Percentiles rank a stretch among this genome's conserved stretches.
Conservation (phyloP, 1,140 invertebrate species). For the Coenobita brevimanus region DNA sequence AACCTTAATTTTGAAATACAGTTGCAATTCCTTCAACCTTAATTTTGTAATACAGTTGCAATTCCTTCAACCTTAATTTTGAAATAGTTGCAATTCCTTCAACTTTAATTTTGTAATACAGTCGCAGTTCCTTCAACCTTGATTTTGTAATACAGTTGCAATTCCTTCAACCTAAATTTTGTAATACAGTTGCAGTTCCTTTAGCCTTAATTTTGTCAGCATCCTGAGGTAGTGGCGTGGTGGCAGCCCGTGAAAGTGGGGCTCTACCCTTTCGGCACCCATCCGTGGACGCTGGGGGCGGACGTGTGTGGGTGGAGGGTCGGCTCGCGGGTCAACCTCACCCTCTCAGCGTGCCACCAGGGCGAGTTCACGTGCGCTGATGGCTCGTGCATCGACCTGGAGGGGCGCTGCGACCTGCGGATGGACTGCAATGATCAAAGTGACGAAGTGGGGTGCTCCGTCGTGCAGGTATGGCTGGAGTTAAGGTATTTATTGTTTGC, state of each 20-base stretch:
- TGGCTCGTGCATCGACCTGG: conserved; percentile 90
- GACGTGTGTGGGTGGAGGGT: conserved; percentile 12
- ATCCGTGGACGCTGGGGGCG: conserved; percentile 27
- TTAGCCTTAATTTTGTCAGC: too few species aligned
- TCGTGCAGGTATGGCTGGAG: conserved; percentile 44
- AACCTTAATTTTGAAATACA: too few species aligned
- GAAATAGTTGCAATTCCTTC: too few species aligned
- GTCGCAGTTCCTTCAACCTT: too few species aligned
- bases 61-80: too few species aligned
- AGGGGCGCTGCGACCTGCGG: conserved; percentile 86
- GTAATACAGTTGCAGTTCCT: too few species aligned
- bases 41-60: too few species aligned
- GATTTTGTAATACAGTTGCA: too few species aligned
- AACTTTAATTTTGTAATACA: too few species aligned
- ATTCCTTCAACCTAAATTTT: too few species aligned
- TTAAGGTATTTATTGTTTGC: too few species aligned
- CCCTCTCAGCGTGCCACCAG: conserved; percentile 77
- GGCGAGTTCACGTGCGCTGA: conserved; percentile 92
- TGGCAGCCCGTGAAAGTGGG: conserved; percentile 1
- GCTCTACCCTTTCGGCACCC: conserved; percentile 35
- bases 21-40: too few species aligned
- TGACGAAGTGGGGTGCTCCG: conserved; percentile 88
- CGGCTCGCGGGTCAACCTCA: conserved; percentile 48
- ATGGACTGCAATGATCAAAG: conserved; percentile 89
- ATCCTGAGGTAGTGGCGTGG: neutral